phyloP scores from a whole-genome alignment of 2,888 invertebrate genomes.

The Chesias legatella region DNA sequence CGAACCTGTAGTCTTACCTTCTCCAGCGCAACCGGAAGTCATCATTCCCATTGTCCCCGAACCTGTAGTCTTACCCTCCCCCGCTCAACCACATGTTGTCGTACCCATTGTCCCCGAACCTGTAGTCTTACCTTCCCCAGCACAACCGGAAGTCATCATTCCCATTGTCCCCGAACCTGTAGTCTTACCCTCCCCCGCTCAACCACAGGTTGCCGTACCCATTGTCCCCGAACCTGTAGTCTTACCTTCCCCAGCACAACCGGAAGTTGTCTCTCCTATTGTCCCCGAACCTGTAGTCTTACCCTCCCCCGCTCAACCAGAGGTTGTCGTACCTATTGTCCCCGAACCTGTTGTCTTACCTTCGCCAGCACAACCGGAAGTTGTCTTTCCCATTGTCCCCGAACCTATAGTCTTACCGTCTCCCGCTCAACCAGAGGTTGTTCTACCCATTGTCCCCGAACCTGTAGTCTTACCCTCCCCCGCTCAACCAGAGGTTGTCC shows the following conservation, averaged over 20 bases:
- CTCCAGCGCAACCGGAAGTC: no score
- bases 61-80: no score
- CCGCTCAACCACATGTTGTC: no score
- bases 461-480: slow-evolving; percentile 13
- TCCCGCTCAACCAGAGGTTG: slow-evolving; percentile 23
- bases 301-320: slow-evolving; percentile 6
- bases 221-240: slow-evolving; percentile 11
- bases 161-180: slow-evolving; percentile 10
- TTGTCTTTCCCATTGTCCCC: slow-evolving; percentile 20
- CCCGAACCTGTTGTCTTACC: slow-evolving; percentile 14
- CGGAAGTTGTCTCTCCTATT: slow-evolving; percentile 20
- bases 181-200: slow-evolving; percentile 4
- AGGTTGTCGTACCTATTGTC: background rate
- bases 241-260: slow-evolving; percentile 14
- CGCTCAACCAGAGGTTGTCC: slow-evolving; percentile 17
- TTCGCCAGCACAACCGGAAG: slow-evolving; percentile 18
- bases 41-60: no score
- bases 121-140: slow-evolving; percentile 12
- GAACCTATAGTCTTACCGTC: slow-evolving; percentile 23
- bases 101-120: slow-evolving; percentile 8
- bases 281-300: background rate
- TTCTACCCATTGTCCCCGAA: slow-evolving; percentile 9
- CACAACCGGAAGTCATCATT: slow-evolving; percentile 15
- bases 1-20: no score
- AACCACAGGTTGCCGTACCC: slow-evolving; percentile 3